Conservation (phyloP, 2,113 vertebrate species). For the Notothenia rossii region DNA sequence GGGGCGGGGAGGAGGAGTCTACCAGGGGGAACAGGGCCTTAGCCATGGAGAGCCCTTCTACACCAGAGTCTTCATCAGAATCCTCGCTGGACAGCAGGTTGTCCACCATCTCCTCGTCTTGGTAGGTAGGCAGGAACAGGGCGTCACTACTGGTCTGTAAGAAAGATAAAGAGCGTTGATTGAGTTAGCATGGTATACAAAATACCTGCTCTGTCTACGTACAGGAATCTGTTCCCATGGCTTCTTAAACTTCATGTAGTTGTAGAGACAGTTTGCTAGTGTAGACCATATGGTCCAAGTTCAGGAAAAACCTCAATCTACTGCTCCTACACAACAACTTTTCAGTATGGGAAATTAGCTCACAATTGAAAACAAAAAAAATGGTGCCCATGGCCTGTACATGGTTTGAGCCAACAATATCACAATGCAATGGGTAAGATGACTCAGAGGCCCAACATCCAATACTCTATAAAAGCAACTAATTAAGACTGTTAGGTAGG, state of each 20-base stretch:
- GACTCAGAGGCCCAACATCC: too few relatives aligned
- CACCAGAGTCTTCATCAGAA: not conserved
- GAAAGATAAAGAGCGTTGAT: not conserved
- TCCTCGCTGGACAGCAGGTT: conserved; percentile 64
- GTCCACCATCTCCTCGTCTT: conserved; percentile 71
- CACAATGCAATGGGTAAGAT: too few relatives aligned
- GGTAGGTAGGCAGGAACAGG: conserved; percentile 70
- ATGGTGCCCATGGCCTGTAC: not conserved
- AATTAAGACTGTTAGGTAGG: too few relatives aligned
- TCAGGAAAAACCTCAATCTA: too few relatives aligned
- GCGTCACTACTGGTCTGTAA: conserved; percentile 73
- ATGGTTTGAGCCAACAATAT: not conserved
- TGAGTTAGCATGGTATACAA: not conserved
- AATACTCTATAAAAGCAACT: too few relatives aligned
- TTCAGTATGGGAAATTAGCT: not conserved
- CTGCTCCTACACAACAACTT: not conserved
- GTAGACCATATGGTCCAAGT: too few relatives aligned
- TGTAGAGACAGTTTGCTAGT: too few relatives aligned
- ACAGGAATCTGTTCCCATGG: not conserved
- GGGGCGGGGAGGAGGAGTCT: conserved; percentile 46
- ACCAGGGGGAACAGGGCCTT: conserved; percentile 80
- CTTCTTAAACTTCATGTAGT: too few relatives aligned
- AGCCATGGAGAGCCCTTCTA: conserved; percentile 63
- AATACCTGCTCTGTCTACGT: not conserved
- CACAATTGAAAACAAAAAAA: not conserved